Evolutionary conservation across 2,113 vertebrate species (phyloP), one percentile per base, ranked within the genome.

Genomic region (Rousettus leschenaultii): DNA sequence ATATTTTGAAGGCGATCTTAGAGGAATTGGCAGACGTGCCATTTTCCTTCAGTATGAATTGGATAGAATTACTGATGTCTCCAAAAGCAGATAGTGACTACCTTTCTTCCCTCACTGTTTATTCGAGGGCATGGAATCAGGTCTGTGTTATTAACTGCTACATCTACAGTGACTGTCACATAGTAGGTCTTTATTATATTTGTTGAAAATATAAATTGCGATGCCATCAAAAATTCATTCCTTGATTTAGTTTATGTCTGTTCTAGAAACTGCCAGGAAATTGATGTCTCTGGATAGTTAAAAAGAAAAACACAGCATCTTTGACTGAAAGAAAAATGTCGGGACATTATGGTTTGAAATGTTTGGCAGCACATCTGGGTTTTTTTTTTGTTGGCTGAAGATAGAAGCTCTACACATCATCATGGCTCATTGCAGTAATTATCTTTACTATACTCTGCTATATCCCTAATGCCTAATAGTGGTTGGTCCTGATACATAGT

Each of bases 1-100:
- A 38, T 82, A 66, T 85, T 78, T 78, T 86, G 78, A 92, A 55
- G 33, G 14, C 33, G 66, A 70, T 86, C 65, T 96, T 79, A 94
- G 26, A 93, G 51, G 51, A 66, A 75, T 66, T 91, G 83, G 79
- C 79, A 90, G 84, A 83, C 38, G 15, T 74, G 78, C 33, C 59
- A 66, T 48, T 86, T 86, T 92, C 71, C 84, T 94, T 90, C 28
- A 22, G 51, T 40, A 53, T 55, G 65, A 85, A 87, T 43, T 77
- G 40, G 75, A 28, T 85, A 59, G 51, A 93, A 84, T 80, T 33
- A 73, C 53, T 65, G 59, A 84, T 61, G 51, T 84, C 48, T 74
- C 22, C 30, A 73, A 45, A 43, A 21, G 18, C 21, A 55, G n/a
- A 61, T 12, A 26, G n/a, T 57, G 43, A 13, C 26, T 73, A 30